phyloP scores from a whole-genome alignment of 2,797 vertebrate genomes.

The Cygnus olor region DNA sequence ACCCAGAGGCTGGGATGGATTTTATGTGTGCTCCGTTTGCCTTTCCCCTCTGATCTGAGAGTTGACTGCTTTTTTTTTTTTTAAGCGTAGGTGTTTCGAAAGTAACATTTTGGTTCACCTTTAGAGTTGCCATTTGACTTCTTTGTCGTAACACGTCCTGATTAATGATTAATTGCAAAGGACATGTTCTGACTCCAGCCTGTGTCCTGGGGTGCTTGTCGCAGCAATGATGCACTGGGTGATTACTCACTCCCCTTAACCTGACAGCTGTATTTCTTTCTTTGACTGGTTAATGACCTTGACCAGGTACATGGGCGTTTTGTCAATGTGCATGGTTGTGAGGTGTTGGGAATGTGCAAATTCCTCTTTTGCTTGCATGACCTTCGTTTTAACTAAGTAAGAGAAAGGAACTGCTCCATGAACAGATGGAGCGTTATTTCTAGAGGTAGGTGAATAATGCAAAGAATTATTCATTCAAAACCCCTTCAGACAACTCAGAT shows the following conservation, averaged over 20 bases:
- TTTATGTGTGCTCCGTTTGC: slow-evolving; percentile 6
- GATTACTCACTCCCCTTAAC: slow-evolving; percentile 58
- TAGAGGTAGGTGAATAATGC: slow-evolving; percentile 46
- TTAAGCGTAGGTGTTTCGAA: background rate
- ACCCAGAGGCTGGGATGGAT: background rate
- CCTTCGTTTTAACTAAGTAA: background rate
- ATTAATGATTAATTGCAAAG: slow-evolving; percentile 58
- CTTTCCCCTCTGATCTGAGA: background rate
- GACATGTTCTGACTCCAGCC: slow-evolving; percentile 55
- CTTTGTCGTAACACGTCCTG: background rate
- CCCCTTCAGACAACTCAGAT: slow-evolving; percentile 45
- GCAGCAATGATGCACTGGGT: slow-evolving; percentile 53
- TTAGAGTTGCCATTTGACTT: slow-evolving; percentile 28
- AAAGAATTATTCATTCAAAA: slow-evolving; percentile 47
- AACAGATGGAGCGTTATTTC: slow-evolving; percentile 50
- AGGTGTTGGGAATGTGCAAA: background rate
- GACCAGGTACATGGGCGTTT: background rate
- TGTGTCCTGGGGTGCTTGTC: slow-evolving; percentile 64
- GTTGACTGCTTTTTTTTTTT: background rate
- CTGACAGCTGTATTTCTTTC: slow-evolving; percentile 62
- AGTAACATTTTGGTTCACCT: slow-evolving; percentile 28
- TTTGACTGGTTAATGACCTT: slow-evolving; percentile 49
- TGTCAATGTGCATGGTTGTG: background rate
- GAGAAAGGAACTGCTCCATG: background rate
- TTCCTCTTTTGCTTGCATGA: background rate